phyloP scores from a whole-genome alignment of 1,140 invertebrate genomes.

The Drosophila insularis region DNA sequence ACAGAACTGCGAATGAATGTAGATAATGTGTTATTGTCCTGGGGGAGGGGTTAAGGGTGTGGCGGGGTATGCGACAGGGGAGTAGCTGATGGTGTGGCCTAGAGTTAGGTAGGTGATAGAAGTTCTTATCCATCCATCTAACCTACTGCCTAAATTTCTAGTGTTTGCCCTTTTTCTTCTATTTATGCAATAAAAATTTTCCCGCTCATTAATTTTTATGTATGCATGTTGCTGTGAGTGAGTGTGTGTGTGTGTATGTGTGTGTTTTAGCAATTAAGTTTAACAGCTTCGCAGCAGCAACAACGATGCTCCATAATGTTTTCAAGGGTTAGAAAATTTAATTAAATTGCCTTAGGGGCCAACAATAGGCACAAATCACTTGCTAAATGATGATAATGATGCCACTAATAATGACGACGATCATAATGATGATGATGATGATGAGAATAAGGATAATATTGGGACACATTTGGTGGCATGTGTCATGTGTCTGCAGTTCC shows the following conservation, averaged over 20 bases:
- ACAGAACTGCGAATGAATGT: constrained; percentile 44
- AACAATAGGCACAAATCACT: constrained; percentile 19
- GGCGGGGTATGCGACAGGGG: background rate
- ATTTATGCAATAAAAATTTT: constrained; percentile 77
- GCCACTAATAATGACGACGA: background rate
- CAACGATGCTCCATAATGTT: background rate
- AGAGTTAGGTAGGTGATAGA: constrained; percentile 10
- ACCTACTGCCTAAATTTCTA: constrained; percentile 1
- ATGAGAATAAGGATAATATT: background rate
- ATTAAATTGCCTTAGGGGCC: constrained; percentile 48
- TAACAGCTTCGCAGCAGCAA: constrained; percentile 37
- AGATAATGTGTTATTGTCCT: constrained; percentile 16
- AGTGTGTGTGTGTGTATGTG: constrained; percentile 21
- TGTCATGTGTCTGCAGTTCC: background rate
- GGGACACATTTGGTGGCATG: background rate
- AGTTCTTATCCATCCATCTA: background rate
- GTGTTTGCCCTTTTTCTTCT: constrained; percentile 26
- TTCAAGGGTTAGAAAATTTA: constrained; percentile 33
- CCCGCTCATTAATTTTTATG: constrained; percentile 48
- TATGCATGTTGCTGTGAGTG: background rate
- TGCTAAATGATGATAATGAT: constrained; percentile 5
- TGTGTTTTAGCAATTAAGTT: constrained; percentile 53
- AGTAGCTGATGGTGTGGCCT: background rate
- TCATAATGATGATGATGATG: background rate
- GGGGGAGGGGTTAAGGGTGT: background rate